Percentiles rank a stretch among this genome's conserved stretches.
These are phyloP conservation scores for Chloebia gouldiae DNA, from an alignment of 2,113 vertebrate genomes.

Conservation along the genomic window DNA sequence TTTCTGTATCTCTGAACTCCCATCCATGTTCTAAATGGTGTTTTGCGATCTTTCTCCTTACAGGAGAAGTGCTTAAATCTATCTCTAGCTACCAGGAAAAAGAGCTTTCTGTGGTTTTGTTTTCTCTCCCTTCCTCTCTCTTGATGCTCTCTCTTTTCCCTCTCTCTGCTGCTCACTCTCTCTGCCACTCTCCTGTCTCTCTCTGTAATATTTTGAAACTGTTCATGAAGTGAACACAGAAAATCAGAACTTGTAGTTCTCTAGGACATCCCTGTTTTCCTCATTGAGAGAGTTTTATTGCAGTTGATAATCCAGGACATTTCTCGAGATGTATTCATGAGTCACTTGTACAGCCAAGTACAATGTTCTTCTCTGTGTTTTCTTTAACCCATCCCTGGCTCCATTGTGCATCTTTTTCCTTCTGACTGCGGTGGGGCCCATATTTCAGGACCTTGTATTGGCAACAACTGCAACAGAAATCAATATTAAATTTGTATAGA, in stretches of 20 bases:
- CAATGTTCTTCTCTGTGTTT: conserved; percentile 57
- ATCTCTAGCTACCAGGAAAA: not conserved
- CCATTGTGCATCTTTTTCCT: conserved; percentile 22
- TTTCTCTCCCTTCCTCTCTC: not conserved
- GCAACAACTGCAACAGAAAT: not conserved
- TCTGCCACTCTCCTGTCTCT: not conserved
- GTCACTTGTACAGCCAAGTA: conserved; percentile 58
- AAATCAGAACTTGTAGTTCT: not conserved
- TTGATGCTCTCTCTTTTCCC: not conserved
- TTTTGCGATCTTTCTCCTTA: not conserved
- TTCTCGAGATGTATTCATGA: conserved; percentile 34
- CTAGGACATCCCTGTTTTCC: conserved; percentile 59
- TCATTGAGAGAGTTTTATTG: conserved; percentile 59
- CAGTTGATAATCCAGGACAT: conserved; percentile 57
- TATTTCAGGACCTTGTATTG: not conserved
- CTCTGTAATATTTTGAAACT: not conserved
- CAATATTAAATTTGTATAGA: not conserved
- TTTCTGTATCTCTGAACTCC: not conserved
- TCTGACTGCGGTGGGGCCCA: not conserved
- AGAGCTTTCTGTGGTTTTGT: not conserved
- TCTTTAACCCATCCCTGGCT: conserved; percentile 61
- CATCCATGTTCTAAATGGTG: not conserved
- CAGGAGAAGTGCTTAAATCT: not conserved
- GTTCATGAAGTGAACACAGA: not conserved
- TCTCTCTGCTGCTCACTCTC: not conserved